phyloP scores from a whole-genome alignment of 1,140 invertebrate genomes.

The Chironomus tepperi region DNA sequence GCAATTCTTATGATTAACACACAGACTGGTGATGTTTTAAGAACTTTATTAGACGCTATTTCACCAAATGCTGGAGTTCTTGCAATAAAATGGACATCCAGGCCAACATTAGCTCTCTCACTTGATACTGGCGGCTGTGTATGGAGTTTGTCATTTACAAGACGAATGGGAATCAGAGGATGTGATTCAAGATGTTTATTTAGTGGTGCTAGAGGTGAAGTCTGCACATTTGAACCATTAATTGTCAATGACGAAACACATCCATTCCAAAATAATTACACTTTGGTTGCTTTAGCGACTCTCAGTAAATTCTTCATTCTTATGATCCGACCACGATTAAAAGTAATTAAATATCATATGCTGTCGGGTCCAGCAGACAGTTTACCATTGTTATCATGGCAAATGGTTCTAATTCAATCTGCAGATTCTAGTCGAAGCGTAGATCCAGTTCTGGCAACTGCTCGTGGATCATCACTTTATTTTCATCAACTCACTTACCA shows the following conservation, averaged over 20 bases:
- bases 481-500: constrained; percentile 64
- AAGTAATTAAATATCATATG: constrained; percentile 41
- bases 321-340: constrained; percentile 65
- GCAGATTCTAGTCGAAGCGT: constrained; percentile 63
- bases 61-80: constrained; percentile 80
- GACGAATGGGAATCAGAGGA: constrained; percentile 78
- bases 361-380: constrained; percentile 52
- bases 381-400: constrained; percentile 85
- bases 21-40: constrained; percentile 61
- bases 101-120: constrained; percentile 62
- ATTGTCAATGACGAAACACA: constrained; percentile 60
- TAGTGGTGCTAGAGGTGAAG: constrained; percentile 90
- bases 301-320: constrained; percentile 87
- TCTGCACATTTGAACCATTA: constrained; percentile 75
- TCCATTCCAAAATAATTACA: constrained; percentile 57
- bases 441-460: constrained; percentile 80
- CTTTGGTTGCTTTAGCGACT: constrained; percentile 85
- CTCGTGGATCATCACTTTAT: constrained; percentile 64
- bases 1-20: constrained; percentile 78
- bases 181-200: constrained; percentile 85
- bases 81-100: constrained; percentile 65
- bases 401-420: constrained; percentile 78
- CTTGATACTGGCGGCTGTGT: constrained; percentile 96
- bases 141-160: constrained; percentile 86
- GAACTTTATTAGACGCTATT: constrained; percentile 75